Conservation (phyloP, 1,140 invertebrate species). For the Drosophila asahinai region DNA sequence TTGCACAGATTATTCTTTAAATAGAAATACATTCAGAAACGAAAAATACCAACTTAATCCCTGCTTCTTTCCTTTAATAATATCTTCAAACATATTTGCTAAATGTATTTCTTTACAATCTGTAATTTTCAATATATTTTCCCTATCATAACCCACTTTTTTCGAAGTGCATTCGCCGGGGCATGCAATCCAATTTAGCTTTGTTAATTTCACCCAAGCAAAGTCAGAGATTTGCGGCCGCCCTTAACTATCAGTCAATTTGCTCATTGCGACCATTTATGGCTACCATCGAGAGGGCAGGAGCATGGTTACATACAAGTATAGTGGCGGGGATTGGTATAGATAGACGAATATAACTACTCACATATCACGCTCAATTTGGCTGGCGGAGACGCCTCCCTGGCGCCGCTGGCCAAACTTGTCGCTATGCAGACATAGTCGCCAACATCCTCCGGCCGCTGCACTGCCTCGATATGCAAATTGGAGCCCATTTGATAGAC, state of each 20-base stretch:
- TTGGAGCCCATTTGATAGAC: constrained; percentile 71
- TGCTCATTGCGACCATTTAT: constrained; percentile 35
- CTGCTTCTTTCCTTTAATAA: background rate
- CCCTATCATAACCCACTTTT: background rate
- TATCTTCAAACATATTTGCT: background rate
- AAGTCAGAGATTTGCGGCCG: constrained; percentile 27
- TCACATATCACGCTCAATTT: constrained; percentile 82
- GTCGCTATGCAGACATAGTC: constrained; percentile 83
- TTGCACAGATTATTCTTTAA: too few relatives aligned
- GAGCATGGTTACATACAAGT: background rate
- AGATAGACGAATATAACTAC: constrained; percentile 48
- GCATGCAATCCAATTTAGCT: constrained; percentile 26
- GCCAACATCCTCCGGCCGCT: constrained; percentile 70
- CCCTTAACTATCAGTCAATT: constrained; percentile 46
- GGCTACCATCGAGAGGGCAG: background rate
- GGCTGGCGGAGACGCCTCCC: constrained; percentile 80
- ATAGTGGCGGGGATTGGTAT: background rate
- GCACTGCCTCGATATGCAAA: constrained; percentile 80
- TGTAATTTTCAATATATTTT: too few relatives aligned
- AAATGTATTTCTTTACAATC: background rate
- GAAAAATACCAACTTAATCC: too few relatives aligned
- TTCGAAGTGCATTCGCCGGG: background rate
- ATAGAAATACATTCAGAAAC: too few relatives aligned
- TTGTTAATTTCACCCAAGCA: constrained; percentile 30
- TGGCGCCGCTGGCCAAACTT: constrained; percentile 76